Percentiles rank a stretch among this genome's conserved stretches.
Conservation (phyloP, 2,888 invertebrate genomes). For the Sclerodermus sp. region DNA sequence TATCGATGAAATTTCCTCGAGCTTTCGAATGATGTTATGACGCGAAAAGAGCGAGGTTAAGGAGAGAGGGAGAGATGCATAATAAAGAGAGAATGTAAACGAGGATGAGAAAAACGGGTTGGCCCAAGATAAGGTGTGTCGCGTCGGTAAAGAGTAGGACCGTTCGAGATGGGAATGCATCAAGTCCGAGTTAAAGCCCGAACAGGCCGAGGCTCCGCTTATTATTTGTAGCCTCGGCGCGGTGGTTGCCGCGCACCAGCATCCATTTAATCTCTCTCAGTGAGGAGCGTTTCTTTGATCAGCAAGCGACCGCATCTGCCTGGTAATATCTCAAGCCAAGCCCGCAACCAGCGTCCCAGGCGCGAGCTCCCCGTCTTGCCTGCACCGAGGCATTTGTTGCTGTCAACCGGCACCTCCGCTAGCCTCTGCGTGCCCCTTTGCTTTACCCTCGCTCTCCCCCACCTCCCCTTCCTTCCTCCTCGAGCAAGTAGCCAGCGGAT, state of each 20-base stretch:
- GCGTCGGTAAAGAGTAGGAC: conserved; percentile 28
- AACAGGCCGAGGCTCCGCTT: conserved; percentile 28
- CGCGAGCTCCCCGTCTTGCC: conserved; percentile 54
- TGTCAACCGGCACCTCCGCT: conserved; percentile 34
- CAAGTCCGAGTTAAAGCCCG: conserved; percentile 45
- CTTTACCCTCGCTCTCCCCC: background rate
- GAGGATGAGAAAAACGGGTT: conserved; percentile 20
- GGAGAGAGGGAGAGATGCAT: conserved; percentile 9
- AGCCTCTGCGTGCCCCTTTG: background rate
- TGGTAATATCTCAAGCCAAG: conserved; percentile 53
- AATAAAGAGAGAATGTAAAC: conserved; percentile 17
- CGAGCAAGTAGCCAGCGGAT: no score
- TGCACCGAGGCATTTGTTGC: conserved; percentile 53
- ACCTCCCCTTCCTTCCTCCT: background rate
- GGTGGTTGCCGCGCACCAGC: conserved; percentile 48
- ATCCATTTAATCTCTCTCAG: conserved; percentile 56
- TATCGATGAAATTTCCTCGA: no score
- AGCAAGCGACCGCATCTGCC: conserved; percentile 56
- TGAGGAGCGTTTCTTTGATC: conserved; percentile 56
- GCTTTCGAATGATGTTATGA: conserved; percentile 42
- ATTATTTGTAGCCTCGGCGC: conserved; percentile 54
- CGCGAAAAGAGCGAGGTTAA: conserved; percentile 27
- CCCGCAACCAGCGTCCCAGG: conserved; percentile 51
- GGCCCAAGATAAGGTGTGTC: conserved; percentile 11
- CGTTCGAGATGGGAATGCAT: conserved; percentile 39